A percentile compares a stretch with the other conserved stretches of the same genome.
phyloP scores from a whole-genome alignment of 2,888 invertebrate genomes.

The Harpagoxenus sublaevis region DNA sequence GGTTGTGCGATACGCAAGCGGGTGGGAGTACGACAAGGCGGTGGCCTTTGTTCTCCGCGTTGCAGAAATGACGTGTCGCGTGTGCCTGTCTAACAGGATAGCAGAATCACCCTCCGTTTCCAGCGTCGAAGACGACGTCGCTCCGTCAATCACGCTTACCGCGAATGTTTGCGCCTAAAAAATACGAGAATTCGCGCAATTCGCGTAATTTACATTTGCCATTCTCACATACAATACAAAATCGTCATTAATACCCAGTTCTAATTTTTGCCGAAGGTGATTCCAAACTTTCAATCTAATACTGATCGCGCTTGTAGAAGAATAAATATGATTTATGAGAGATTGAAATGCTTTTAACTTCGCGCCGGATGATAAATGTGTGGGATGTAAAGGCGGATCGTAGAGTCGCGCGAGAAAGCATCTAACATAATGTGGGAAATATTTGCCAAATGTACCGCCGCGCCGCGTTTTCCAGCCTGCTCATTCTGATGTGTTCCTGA shows the following conservation, averaged over 20 bases:
- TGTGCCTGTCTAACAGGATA: conserved; percentile 77
- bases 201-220: neutral
- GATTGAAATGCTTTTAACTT: neutral
- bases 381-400: neutral
- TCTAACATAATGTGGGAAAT: neutral
- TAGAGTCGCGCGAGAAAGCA: neutral
- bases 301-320: neutral
- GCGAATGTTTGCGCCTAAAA: neutral
- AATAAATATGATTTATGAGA: neutral
- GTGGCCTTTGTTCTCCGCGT: conserved; percentile 63
- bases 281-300: neutral
- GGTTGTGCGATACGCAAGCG: neutral
- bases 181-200: neutral
- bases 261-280: too few species aligned
- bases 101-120: conserved; percentile 65
- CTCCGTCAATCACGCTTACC: neutral
- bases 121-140: neutral
- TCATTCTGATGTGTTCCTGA: conserved; percentile 74
- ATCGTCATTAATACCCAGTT: too few species aligned
- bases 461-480: neutral
- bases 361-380: neutral
- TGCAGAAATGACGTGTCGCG: conserved; percentile 81
- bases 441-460: neutral
- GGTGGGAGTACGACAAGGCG: conserved; percentile 3
- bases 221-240: neutral